These are phyloP conservation scores for Aegithalos caudatus DNA, from an alignment of 2,113 vertebrate species.

Conservation along the genomic window DNA sequence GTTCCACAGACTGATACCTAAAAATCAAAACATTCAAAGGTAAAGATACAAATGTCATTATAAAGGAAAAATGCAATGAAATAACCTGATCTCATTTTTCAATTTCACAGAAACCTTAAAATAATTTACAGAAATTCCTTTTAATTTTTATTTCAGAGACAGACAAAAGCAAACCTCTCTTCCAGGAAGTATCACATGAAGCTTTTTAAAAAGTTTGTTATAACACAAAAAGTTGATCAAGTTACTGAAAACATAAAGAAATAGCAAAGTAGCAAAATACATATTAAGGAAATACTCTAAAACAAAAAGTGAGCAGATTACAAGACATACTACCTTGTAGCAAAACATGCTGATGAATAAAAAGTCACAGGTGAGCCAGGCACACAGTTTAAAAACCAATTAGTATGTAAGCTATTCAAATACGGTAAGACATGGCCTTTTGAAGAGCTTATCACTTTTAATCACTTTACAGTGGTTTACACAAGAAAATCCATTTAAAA, in stretches of 20 bases:
- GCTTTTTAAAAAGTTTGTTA: background rate
- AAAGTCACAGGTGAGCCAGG: slow-evolving; percentile 58
- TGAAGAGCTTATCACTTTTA: slow-evolving; percentile 67
- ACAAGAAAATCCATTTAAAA: slow-evolving; percentile 62
- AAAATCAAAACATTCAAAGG: background rate
- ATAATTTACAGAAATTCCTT: background rate
- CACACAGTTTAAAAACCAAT: slow-evolving; percentile 60
- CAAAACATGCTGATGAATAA: slow-evolving; percentile 67
- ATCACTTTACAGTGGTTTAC: slow-evolving; percentile 60
- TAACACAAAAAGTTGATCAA: background rate
- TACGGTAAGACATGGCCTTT: slow-evolving; percentile 59
- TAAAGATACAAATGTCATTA: background rate
- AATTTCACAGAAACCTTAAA: background rate
- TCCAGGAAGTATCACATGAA: background rate
- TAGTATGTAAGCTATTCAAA: slow-evolving; percentile 63
- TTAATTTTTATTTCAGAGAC: background rate
- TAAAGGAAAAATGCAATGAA: background rate
- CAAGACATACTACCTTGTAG: slow-evolving; percentile 65
- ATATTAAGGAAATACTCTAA: background rate
- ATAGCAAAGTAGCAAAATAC: background rate
- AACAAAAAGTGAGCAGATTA: background rate
- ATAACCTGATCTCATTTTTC: background rate
- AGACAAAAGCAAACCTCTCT: background rate
- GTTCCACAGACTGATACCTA: background rate
- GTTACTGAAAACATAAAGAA: background rate